Evolutionary conservation across 2,888 invertebrate genomes (phyloP).

Genomic region (Catocala fraxini): DNA sequence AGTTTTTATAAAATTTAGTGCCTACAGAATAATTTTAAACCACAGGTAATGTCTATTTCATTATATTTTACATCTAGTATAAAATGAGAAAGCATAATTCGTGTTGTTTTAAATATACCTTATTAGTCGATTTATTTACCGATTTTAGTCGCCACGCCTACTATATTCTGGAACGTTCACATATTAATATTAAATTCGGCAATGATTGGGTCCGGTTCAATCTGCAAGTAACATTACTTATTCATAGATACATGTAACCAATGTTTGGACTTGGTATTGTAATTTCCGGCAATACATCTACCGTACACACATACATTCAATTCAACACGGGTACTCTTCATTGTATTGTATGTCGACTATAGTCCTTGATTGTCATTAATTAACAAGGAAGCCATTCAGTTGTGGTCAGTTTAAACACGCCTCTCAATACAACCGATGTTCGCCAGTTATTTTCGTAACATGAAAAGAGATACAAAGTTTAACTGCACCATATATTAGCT

Average conservation of each 20-base stretch:
- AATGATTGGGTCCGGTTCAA: constrained; percentile 5
- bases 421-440: background rate
- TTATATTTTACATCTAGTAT: too few species aligned
- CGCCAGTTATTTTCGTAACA: constrained; percentile 11
- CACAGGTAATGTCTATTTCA: too few species aligned
- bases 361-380: background rate
- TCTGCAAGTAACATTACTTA: constrained; percentile 12
- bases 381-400: background rate
- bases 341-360: background rate
- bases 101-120: too few species aligned
- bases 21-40: too few species aligned
- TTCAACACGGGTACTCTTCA: too few species aligned
- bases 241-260: constrained; percentile 10
- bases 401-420: background rate
- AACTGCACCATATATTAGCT: constrained; percentile 6
- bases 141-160: too few species aligned
- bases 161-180: background rate
- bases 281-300: constrained; percentile 33
- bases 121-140: too few species aligned
- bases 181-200: constrained; percentile 8
- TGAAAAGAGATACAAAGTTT: constrained; percentile 7
- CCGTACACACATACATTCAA: too few species aligned
- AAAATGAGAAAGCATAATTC: too few species aligned
- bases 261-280: constrained; percentile 23
- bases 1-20: too few species aligned